Evolutionary conservation across 2,888 invertebrate species (phyloP).

Genomic region (Acheta domesticus): DNA sequence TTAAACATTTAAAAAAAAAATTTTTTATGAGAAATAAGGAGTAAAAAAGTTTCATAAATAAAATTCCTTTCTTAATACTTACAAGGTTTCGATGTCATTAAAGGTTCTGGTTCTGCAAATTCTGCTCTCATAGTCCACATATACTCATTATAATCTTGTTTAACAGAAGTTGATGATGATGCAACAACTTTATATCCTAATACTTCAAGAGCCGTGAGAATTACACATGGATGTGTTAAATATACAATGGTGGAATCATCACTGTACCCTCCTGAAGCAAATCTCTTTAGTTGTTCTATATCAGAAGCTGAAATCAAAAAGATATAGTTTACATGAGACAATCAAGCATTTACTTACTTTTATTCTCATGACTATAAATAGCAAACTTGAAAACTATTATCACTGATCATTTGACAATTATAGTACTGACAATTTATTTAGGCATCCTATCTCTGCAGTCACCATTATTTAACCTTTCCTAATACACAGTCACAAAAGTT

Average conservation of each 20-base stretch:
- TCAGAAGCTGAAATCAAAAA: slow-evolving; percentile 58
- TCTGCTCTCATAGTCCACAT: slow-evolving; percentile 94
- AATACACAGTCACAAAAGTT: too few species aligned
- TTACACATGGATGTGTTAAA: slow-evolving; percentile 82
- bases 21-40: too few species aligned
- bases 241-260: slow-evolving; percentile 84
- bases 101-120: slow-evolving; percentile 76
- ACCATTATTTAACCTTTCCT: too few species aligned
- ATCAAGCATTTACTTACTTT: too few species aligned
- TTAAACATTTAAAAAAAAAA: too few species aligned
- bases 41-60: too few species aligned
- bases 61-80: neutral
- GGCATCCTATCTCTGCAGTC: too few species aligned
- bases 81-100: neutral
- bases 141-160: slow-evolving; percentile 85
- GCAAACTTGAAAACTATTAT: too few species aligned
- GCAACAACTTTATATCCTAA: slow-evolving; percentile 85
- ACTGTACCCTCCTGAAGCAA: slow-evolving; percentile 78
- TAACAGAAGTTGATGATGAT: slow-evolving; percentile 79
- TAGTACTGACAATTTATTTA: too few species aligned
- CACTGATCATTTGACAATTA: too few species aligned
- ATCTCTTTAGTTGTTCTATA: slow-evolving; percentile 77
- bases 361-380: too few species aligned
- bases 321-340: neutral
- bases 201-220: slow-evolving; percentile 81